phyloP scores from a whole-genome alignment of 2,888 invertebrate genomes.

The Protodeltote pygarga region DNA sequence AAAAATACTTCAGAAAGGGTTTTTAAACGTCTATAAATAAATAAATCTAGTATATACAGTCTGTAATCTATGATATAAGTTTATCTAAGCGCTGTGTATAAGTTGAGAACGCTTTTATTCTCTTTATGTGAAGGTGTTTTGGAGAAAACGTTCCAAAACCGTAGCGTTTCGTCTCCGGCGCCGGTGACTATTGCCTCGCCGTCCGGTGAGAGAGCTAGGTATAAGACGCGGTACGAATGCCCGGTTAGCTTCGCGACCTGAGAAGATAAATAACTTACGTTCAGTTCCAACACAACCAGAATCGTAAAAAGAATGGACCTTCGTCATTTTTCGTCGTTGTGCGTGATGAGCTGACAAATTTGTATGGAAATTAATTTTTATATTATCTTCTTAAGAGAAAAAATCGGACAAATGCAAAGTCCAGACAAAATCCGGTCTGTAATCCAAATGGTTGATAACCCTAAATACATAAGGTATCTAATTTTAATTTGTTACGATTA shows the following conservation, averaged over 20 bases:
- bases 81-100: conserved; percentile 92
- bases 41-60: conserved; percentile 50
- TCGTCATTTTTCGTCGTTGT: no score
- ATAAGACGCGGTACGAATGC: conserved; percentile 97
- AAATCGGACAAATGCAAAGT: no score
- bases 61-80: conserved; percentile 36
- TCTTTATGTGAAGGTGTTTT: conserved; percentile 98
- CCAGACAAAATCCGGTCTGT: no score
- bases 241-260: conserved; percentile 98
- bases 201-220: conserved; percentile 98
- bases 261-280: neutral
- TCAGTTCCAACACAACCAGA: no score
- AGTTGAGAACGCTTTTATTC: conserved; percentile 96
- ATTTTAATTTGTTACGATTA: no score
- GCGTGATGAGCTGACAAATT: no score
- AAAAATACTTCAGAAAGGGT: conserved; percentile 46
- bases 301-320: no score
- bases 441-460: no score
- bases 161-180: conserved; percentile 98
- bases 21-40: conserved; percentile 46
- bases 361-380: no score
- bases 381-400: no score
- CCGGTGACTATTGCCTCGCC: conserved; percentile 99
- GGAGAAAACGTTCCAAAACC: conserved; percentile 99
- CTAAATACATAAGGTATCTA: no score